Evolutionary conservation across 2,888 invertebrate genomes (phyloP), one percentile per base, ranked within the genome.

Genomic region (Scaptomyza reducta): DNA sequence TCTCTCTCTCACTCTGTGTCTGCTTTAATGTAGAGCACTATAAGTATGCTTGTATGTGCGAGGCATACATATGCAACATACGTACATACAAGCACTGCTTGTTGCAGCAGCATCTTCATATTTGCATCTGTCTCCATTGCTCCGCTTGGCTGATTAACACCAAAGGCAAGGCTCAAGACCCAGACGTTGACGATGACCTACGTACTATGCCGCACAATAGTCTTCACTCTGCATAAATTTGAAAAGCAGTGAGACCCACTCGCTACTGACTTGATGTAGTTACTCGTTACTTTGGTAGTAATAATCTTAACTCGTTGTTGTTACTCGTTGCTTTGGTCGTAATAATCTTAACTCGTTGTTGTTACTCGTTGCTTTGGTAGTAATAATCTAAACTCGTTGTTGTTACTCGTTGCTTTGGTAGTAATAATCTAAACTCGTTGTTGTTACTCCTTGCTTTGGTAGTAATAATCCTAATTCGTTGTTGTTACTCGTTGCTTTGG

Each of bases 71-170:
- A 31, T 3, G 40, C 16, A 16, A 14, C 18, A 47, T 10, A 29
- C 18, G 38, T 29, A 44, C 13, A 55, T 1, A 46, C 29, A 35
- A 11, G 57, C 10, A 25, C n/a, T 18, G 18, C 11, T 9, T 35
- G 0, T 35, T 14, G 35, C 35, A 27, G n/a, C 41, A 41, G 27
- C 35, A 51, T 53, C 42, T 57, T 45, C 46, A 46, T 47, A 38
- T 25, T 27, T 46, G 14, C 44, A 38, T 42, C 41, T 53, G 25
- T 10, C 31, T 35, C 51, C 50, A 44, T 22, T 51, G 46, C 47
- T 53, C n/a, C 44, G 56, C 56, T 62, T 67, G 53, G 61, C 55
- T 67, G 58, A 72, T 67, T 71, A 68, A 58, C 51, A 68, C 44
- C 33, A 54, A 47, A 54, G 62, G 22, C 57, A 40, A 14, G 16